These are phyloP conservation scores for Tetragonula clypearis DNA, from an alignment of 1,140 invertebrate genomes.

Conservation along the genomic window DNA sequence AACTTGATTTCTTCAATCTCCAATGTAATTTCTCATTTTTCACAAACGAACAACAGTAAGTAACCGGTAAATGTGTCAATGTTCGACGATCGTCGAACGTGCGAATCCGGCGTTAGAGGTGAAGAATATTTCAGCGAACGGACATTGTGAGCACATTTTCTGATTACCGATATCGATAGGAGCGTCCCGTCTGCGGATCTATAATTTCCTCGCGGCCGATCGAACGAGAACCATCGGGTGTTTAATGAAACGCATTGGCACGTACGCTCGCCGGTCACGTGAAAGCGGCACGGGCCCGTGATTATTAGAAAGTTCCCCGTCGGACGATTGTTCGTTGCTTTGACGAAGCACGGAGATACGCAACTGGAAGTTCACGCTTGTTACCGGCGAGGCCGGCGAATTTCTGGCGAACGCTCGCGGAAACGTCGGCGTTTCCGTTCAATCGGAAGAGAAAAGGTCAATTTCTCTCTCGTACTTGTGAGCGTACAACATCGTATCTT, in stretches of 20 bases:
- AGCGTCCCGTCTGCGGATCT: slow-evolving; percentile 2
- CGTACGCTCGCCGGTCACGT: slow-evolving; percentile 14
- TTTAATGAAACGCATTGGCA: slow-evolving; percentile 42
- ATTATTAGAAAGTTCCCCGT: slow-evolving; percentile 56
- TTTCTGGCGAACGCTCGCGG: not conserved
- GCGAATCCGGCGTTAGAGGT: not conserved
- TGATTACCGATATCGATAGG: slow-evolving; percentile 34
- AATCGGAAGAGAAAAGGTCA: slow-evolving; percentile 20
- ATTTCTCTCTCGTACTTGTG: slow-evolving; percentile 27
- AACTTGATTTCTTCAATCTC: no score
- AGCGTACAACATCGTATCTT: slow-evolving; percentile 10
- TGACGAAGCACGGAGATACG: slow-evolving; percentile 16
- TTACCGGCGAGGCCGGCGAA: slow-evolving; percentile 12
- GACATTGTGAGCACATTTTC: not conserved
- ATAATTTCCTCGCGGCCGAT: slow-evolving; percentile 33
- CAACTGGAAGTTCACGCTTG: slow-evolving; percentile 46
- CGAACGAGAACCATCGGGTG: slow-evolving; percentile 16
- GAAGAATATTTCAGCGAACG: not conserved
- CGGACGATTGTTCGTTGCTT: slow-evolving; percentile 55
- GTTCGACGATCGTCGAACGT: not conserved
- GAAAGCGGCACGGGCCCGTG: slow-evolving; percentile 28
- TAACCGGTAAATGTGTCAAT: not conserved
- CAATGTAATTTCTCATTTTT: no score
- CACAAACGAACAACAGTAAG: no score
- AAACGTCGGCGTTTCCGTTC: slow-evolving; percentile 27